phyloP scores from a whole-genome alignment of 1,140 invertebrate genomes.

The Diabrotica undecimpunctata region DNA sequence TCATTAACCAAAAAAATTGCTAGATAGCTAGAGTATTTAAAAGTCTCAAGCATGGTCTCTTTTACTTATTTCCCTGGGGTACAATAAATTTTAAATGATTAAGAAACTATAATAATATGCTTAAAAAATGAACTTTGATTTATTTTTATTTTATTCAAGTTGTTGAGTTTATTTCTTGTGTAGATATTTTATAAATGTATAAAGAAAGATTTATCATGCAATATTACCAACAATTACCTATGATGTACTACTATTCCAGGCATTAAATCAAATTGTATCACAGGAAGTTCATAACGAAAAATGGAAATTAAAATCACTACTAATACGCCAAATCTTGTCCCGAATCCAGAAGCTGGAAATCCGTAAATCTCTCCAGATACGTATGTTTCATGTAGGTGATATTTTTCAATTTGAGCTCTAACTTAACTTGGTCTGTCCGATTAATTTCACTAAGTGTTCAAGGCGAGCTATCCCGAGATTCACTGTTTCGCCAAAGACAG shows the following conservation, averaged over 20 bases:
- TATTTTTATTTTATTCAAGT: too few relatives aligned
- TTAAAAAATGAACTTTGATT: too few relatives aligned
- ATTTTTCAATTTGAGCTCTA: constrained; percentile 42
- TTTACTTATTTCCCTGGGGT: too few relatives aligned
- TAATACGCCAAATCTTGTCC: constrained; percentile 9
- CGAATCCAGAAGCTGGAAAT: constrained; percentile 6
- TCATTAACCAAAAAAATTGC: too few relatives aligned
- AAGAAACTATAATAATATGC: too few relatives aligned
- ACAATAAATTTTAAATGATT: too few relatives aligned
- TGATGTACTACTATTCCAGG: background rate
- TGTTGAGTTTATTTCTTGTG: too few relatives aligned
- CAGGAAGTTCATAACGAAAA: background rate
- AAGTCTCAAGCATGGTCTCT: too few relatives aligned
- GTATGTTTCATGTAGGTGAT: constrained; percentile 34
- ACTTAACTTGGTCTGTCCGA: constrained; percentile 33
- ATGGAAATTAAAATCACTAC: constrained; percentile 13
- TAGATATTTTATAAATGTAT: background rate
- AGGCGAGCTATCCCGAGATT: constrained; percentile 39
- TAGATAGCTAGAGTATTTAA: too few relatives aligned
- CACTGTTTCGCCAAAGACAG: constrained; percentile 29
- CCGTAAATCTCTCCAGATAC: constrained; percentile 27
- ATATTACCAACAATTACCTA: background rate
- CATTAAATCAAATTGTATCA: constrained; percentile 7
- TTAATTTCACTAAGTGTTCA: constrained; percentile 41
- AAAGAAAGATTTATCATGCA: background rate